phyloP scores from a whole-genome alignment of 1,140 invertebrate genomes.

The Piezodorus guildinii region DNA sequence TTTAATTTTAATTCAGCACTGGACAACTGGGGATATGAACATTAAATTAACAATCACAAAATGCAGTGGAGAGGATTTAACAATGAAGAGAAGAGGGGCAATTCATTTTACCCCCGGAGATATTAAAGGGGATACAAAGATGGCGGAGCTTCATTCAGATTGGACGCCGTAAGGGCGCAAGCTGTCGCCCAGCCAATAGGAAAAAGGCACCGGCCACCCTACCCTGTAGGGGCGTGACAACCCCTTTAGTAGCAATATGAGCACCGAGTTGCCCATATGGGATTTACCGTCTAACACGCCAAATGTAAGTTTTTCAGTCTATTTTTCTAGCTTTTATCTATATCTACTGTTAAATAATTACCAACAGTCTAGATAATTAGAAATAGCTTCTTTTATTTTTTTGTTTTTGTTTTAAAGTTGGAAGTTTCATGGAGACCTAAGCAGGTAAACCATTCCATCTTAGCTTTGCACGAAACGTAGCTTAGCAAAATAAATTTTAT shows the following conservation, averaged over 20 bases:
- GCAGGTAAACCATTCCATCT: neutral
- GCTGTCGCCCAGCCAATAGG: slow-evolving; percentile 6
- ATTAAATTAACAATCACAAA: too few relatives aligned
- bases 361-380: neutral
- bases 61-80: too few relatives aligned
- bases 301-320: slow-evolving; percentile 15
- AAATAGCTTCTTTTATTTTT: neutral
- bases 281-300: slow-evolving; percentile 14
- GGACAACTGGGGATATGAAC: too few relatives aligned
- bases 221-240: neutral
- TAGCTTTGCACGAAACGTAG: neutral
- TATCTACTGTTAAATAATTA: neutral
- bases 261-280: slow-evolving; percentile 21
- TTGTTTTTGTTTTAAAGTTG: slow-evolving; percentile 7
- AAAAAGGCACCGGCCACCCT: neutral
- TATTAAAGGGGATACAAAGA: neutral
- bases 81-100: too few relatives aligned
- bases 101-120: too few relatives aligned
- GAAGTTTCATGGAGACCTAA: slow-evolving; percentile 14
- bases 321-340: neutral
- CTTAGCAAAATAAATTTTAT: neutral
- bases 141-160: neutral
- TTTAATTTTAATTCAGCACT: too few relatives aligned
- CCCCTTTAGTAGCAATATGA: slow-evolving; percentile 17
- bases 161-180: neutral